Base-by-base conservation (phyloP, 2,888 invertebrate species). In the Euzophera pinguis region DNA sequence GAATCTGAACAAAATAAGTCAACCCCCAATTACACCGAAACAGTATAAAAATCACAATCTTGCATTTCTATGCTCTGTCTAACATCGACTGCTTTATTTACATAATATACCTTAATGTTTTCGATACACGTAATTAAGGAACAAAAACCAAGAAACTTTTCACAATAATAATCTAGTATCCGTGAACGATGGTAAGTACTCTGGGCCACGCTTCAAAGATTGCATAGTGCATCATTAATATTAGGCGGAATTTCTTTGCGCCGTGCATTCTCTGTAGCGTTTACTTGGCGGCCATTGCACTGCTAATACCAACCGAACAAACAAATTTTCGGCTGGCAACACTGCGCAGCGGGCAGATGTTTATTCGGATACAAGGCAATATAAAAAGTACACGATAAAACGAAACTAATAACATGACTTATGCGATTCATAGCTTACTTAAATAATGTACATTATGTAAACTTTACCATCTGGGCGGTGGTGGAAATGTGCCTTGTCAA, bases 401-500 rank as follows among this genome's bases (percentile, higher is more conserved):
- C 84, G 85, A 84, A 29, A 85, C 79, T 57, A 83, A 84, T 83
- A 86, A 86, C 83, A 84, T 87, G 86, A 85, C 87, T 88, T 86
- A 81, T 80, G 51, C 58, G 79, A 77, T 78, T 80, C 81, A 82
- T 82, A 83, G 79, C 85, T 87, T 85, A 86, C 72, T 73, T 83
- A 86, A 81, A 82, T 78, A 80, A 78, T 81, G 75, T 86, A 87
- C 75, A 69, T 73, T 67, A 64, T 67, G 64, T 75, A 75, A 69
- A 54, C 71, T 73, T 75, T 74, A 77, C 76, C 74, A 76, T 75
- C 73, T 80, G 78, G 90, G 90, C 90, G 88, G 86, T 89, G 88
- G 73, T 90, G 85, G 90, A 90, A 87, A 91, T 91, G 91, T 91
- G 91, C 91, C 91, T 91, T 90, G 90, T 87, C 81, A 81, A 51